A percentile compares a stretch with the other conserved stretches of the same genome.
Evolutionary conservation across 2,113 vertebrate genomes (phyloP).

Genomic region (Xiphophorus hellerii): DNA sequence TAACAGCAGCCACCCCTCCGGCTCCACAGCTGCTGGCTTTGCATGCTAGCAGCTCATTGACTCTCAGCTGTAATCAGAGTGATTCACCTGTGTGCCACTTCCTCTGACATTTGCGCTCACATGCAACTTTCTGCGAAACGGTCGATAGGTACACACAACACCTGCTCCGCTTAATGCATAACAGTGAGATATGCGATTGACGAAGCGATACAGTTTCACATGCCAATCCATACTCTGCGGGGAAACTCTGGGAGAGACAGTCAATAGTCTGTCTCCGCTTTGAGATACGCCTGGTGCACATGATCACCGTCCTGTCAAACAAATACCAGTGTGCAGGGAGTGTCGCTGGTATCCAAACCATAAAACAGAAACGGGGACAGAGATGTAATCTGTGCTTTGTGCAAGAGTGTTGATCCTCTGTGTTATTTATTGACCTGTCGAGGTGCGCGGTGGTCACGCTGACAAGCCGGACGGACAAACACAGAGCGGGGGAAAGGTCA

Average conservation of each 20-base stretch:
- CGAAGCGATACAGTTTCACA: background rate
- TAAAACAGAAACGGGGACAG: slow-evolving; percentile 30
- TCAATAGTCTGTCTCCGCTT: slow-evolving; percentile 45
- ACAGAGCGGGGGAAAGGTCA: slow-evolving; percentile 50
- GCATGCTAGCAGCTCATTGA: slow-evolving; percentile 72
- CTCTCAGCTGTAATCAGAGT: slow-evolving; percentile 71
- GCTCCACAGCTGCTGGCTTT: slow-evolving; percentile 68
- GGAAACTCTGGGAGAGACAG: slow-evolving; percentile 11
- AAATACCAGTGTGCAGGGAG: slow-evolving; percentile 45
- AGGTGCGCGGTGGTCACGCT: slow-evolving; percentile 39
- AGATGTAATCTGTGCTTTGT: slow-evolving; percentile 52
- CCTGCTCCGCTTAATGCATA: slow-evolving; percentile 48
- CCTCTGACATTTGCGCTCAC: slow-evolving; percentile 67
- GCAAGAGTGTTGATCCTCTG: slow-evolving; percentile 23
- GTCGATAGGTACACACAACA: slow-evolving; percentile 52
- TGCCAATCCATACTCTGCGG: slow-evolving; percentile 33
- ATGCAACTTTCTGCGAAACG: slow-evolving; percentile 45
- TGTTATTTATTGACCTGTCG: slow-evolving; percentile 56
- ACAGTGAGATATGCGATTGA: slow-evolving; percentile 15
- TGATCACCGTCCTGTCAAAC: slow-evolving; percentile 48
- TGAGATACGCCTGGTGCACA: slow-evolving; percentile 10
- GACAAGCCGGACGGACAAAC: slow-evolving; percentile 43
- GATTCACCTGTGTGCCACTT: slow-evolving; percentile 70
- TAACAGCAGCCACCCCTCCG: slow-evolving; percentile 39
- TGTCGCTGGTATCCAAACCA: slow-evolving; percentile 27